phyloP scores from a whole-genome alignment of 2,113 vertebrate species.

The Rhodinocichla rosea region DNA sequence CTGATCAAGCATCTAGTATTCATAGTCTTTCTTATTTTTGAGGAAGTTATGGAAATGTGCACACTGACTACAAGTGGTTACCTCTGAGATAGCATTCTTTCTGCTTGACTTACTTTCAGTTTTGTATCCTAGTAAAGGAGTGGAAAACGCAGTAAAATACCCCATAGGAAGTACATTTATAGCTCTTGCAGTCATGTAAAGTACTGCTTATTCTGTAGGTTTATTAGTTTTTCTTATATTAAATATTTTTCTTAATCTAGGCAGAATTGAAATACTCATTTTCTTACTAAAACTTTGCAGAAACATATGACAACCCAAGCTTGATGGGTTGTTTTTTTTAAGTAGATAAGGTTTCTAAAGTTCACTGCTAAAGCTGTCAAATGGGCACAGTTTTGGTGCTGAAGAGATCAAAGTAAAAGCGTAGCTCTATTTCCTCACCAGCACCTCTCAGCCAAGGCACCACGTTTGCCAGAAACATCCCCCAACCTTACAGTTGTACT shows the following conservation, averaged over 20 bases:
- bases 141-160: not conserved
- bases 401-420: not conserved
- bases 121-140: not conserved
- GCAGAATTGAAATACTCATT: not conserved
- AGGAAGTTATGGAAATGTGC: not conserved
- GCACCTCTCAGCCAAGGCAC: not conserved
- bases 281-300: not conserved
- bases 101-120: not conserved
- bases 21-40: not conserved
- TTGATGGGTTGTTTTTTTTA: not conserved
- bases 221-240: not conserved
- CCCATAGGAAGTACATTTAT: not conserved
- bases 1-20: not conserved
- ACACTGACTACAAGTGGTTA: not conserved
- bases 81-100: not conserved
- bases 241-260: not conserved
- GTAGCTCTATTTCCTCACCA: not conserved
- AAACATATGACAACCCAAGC: not conserved
- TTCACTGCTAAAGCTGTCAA: not conserved
- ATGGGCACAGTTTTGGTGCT: not conserved
- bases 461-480: not conserved
- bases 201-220: not conserved
- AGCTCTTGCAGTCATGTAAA: not conserved
- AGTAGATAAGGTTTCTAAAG: not conserved
- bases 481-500: not conserved